Base-by-base conservation (phyloP, 2,888 invertebrate species). In the Drosophila setosimentum region DNA sequence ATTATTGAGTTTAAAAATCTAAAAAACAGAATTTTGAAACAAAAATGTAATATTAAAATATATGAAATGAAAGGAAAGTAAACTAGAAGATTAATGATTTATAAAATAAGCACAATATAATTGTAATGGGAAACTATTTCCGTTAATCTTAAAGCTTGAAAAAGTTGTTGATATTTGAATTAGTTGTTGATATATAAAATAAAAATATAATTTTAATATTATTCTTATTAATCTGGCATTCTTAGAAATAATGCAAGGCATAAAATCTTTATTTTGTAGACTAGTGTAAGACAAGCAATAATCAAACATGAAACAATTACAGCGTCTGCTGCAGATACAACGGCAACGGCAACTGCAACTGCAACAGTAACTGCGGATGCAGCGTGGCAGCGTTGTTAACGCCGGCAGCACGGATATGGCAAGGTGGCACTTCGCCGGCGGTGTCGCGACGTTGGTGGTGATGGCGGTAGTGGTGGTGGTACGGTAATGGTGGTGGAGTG, bases 381-480 rank as follows among this genome's bases (percentile, higher is more conserved):
- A 83, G 78, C 57, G 58, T 71, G 62, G 66, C 81, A 58, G 48
- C 65, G 35, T 51, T 71, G 60, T n/a, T 55, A 64, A 51, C 30
- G 82, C 80, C 71, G 60, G 65, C 83, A 81, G 88, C 81, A 69
- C 84, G 84, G 84, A 88, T 88, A 85, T 83, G 65, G 80, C 76
- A 77, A 78, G 74, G 58, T 60, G 68, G 76, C 62, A 72, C 29
- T 57, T 35, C 51, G 65, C 61, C 61, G 72, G 45, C 51, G 71
- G 11, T 37, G 50, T 13, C 42, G 61, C 42, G 37, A 27, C 27
- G 29, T 40, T 40, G 58, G 11, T 24, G 72, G 27, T 29, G 49
- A 10, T 11, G n/a, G 11, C 40, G 27, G 30, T 29, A n/a, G 4
- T 32, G 24, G 18, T 54, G 29, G 45, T 30, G 45, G 57, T 48